Evolutionary conservation across 2,888 invertebrate species (phyloP).

Genomic region (Ochlodes sylvanus): DNA sequence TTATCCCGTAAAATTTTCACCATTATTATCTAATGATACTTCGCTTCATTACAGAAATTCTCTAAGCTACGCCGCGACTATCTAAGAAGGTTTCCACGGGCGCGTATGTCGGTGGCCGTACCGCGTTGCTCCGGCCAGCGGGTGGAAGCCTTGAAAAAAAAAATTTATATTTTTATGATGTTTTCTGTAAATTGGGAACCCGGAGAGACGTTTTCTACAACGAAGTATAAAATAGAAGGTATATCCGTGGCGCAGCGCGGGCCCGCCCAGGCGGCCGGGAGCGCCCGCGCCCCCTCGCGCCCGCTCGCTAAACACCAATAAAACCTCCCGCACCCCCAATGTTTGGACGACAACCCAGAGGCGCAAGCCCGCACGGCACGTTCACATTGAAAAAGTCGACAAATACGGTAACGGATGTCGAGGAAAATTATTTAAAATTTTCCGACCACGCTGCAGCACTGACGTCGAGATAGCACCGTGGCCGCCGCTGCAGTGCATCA

Average conservation of each 20-base stretch:
- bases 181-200: not conserved
- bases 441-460: conserved; percentile 63
- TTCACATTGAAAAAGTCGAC: conserved; percentile 51
- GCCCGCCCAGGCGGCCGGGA: conserved; percentile 64
- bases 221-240: not conserved
- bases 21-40: too few relatives aligned
- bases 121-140: not conserved
- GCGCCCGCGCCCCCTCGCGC: conserved; percentile 66
- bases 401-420: conserved; percentile 51
- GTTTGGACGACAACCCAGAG: conserved; percentile 62
- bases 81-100: not conserved
- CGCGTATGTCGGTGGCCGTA: not conserved
- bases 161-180: not conserved
- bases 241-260: conserved; percentile 48
- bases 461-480: conserved; percentile 56
- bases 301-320: conserved; percentile 56
- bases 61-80: not conserved
- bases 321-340: conserved; percentile 57
- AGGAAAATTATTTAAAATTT: conserved; percentile 79
- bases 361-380: conserved; percentile 67
- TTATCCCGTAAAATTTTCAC: too few relatives aligned
- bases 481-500: conserved; percentile 39
- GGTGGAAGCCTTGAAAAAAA: not conserved
- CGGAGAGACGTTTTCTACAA: not conserved
- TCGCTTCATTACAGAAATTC: not conserved